Conservation (phyloP, 2,797 vertebrate species). For the Malacoctenus gilli region DNA sequence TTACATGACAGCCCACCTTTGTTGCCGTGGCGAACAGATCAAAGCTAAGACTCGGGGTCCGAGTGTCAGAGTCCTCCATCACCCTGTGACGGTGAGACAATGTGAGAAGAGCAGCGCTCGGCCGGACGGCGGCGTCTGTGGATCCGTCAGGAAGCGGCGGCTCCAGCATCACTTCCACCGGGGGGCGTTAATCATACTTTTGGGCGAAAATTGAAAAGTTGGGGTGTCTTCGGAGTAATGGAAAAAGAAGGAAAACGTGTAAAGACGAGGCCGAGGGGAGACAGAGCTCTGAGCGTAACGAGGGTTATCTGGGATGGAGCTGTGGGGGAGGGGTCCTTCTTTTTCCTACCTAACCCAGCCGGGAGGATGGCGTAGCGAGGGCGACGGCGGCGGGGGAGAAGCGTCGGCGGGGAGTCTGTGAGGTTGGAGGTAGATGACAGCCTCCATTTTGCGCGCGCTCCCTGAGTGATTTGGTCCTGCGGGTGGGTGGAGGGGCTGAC, state of each 20-base stretch:
- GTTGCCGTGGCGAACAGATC: constrained; percentile 51
- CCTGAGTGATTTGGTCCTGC: constrained; percentile 73
- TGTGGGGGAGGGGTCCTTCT: constrained; percentile 30
- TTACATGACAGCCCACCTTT: constrained; percentile 38
- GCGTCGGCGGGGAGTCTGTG: constrained; percentile 52
- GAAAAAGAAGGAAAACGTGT: not conserved
- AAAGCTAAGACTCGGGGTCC: constrained; percentile 42
- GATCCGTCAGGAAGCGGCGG: constrained; percentile 4
- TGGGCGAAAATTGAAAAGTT: constrained; percentile 47
- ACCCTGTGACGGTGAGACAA: no score
- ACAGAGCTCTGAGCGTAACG: constrained; percentile 2
- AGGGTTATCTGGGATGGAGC: constrained; percentile 38
- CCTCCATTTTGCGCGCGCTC: constrained; percentile 63
- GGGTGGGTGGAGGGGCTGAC: constrained; percentile 68
- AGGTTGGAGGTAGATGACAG: constrained; percentile 63
- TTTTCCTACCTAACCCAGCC: constrained; percentile 30
- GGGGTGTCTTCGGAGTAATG: constrained; percentile 18
- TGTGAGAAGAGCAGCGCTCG: constrained; percentile 61
- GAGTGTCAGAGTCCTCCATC: constrained; percentile 50
- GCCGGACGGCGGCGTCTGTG: constrained; percentile 20
- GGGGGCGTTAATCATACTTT: constrained; percentile 33
- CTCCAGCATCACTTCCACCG: constrained; percentile 6
- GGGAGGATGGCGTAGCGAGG: no score
- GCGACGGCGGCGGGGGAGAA: constrained; percentile 26
- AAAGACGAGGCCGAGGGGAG: constrained; percentile 5